phyloP scores from a whole-genome alignment of 2,113 vertebrate species.

The Tyrannus savana region DNA sequence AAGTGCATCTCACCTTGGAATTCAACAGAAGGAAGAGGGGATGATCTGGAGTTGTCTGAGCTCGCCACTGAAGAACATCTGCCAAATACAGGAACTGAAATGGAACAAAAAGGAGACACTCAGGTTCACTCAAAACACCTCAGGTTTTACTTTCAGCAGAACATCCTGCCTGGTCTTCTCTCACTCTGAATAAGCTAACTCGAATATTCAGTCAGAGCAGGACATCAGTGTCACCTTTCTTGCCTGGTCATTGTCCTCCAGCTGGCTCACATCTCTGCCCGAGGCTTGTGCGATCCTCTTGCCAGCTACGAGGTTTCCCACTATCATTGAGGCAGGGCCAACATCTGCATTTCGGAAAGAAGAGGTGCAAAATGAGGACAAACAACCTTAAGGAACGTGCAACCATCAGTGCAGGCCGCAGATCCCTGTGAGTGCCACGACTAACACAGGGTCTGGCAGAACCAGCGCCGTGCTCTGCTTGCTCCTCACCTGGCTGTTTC shows the following conservation, averaged over 20 bases:
- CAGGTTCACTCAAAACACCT: not conserved
- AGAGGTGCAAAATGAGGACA: not conserved
- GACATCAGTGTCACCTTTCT: constrained; percentile 77
- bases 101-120: not conserved
- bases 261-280: constrained; percentile 88
- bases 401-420: not conserved
- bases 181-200: not conserved
- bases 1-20: constrained; percentile 83
- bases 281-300: constrained; percentile 95
- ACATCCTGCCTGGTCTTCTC: not conserved
- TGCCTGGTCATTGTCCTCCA: constrained; percentile 95
- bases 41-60: constrained; percentile 94
- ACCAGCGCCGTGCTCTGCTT: rapidly evolving
- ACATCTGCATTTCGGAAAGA: constrained; percentile 79
- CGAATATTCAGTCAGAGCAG: not conserved
- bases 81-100: constrained; percentile 92
- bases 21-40: constrained; percentile 90
- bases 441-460: not conserved
- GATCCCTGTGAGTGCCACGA: not conserved
- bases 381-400: not conserved
- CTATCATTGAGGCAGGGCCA: constrained; percentile 95
- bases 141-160: not conserved
- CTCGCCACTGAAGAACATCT: constrained; percentile 94
- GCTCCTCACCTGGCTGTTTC: constrained; percentile 88
- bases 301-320: constrained; percentile 94